Evolutionary conservation across 2,797 vertebrate species (phyloP).

Genomic region (Poecilia wingei): DNA sequence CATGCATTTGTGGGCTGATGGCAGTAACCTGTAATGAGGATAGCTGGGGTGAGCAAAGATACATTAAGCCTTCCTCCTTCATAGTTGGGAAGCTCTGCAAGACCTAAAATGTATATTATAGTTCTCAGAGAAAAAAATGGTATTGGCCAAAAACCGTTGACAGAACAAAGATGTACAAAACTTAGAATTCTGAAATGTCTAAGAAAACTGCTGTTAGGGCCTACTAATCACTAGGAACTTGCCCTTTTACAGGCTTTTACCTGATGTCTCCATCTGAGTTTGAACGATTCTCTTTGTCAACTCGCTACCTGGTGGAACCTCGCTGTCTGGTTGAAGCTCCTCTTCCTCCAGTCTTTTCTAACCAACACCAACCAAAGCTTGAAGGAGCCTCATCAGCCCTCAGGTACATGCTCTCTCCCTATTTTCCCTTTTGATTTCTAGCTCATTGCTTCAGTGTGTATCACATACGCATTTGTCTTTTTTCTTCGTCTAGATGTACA

Average conservation of each 20-base stretch:
- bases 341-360: conserved; percentile 55
- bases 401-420: conserved; percentile 69
- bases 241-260: conserved; percentile 88
- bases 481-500: conserved; percentile 60
- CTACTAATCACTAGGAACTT: not conserved
- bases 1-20: not conserved
- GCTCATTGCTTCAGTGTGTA: too few species aligned
- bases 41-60: not conserved
- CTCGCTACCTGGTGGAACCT: conserved; percentile 91
- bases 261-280: conserved; percentile 97
- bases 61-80: not conserved
- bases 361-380: conserved; percentile 48
- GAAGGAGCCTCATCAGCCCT: conserved; percentile 72
- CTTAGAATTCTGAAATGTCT: not conserved
- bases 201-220: not conserved
- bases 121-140: not conserved
- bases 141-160: not conserved
- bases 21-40: not conserved
- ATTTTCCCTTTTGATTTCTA: not conserved
- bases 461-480: not conserved
- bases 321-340: conserved; percentile 86
- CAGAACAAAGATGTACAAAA: not conserved
- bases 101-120: not conserved
- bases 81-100: not conserved
- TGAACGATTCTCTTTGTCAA: conserved; percentile 95